phyloP scores from a whole-genome alignment of 2,113 vertebrate genomes.

The Neotoma lepida region DNA sequence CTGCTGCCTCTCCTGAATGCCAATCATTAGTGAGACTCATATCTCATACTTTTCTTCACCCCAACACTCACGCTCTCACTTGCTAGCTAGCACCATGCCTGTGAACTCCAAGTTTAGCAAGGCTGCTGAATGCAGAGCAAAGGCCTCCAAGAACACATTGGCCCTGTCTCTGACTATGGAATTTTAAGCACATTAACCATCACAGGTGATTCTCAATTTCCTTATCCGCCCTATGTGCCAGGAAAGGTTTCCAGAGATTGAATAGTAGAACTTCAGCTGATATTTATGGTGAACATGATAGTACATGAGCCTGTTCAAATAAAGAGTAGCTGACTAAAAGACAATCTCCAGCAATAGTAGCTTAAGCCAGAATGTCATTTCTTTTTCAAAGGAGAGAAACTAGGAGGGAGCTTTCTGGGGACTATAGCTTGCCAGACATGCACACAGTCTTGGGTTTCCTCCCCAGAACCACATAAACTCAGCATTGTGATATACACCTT shows the following conservation, averaged over 20 bases:
- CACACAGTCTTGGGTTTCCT: background rate
- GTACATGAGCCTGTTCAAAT: background rate
- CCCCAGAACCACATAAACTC: background rate
- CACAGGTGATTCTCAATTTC: background rate
- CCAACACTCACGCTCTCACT: background rate
- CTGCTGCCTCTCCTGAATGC: background rate
- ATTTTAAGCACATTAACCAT: slow-evolving; percentile 7
- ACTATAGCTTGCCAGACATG: background rate
- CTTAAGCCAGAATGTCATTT: background rate
- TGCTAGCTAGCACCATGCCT: background rate
- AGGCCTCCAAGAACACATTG: background rate
- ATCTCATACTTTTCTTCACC: background rate
- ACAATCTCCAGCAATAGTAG: background rate
- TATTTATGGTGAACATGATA: background rate
- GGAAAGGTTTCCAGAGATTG: background rate
- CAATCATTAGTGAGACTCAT: background rate
- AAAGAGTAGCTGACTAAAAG: background rate
- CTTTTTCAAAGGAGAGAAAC: background rate
- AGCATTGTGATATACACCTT: background rate
- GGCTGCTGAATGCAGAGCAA: background rate
- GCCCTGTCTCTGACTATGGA: background rate
- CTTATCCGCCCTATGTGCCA: background rate
- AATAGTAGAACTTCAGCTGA: background rate
- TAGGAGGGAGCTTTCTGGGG: background rate
- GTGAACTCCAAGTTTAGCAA: background rate